Evolutionary conservation across 2,797 vertebrate genomes (phyloP).

Genomic region (Alca torda): DNA sequence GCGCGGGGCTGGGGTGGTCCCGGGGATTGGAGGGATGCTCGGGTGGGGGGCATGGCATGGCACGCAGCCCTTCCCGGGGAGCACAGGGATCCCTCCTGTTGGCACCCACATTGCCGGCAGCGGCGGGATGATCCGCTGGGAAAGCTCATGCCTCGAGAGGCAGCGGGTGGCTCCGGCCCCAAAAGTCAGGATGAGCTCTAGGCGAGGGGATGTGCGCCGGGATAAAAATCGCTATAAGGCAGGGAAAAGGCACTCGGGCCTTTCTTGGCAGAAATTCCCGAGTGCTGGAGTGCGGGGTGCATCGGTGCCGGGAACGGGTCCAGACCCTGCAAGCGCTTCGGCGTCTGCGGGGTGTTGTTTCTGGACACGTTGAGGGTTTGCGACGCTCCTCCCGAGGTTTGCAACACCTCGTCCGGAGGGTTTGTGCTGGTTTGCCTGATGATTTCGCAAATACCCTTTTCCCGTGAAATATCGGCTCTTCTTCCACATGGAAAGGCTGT

Average conservation of each 20-base stretch:
- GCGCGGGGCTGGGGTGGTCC: neutral
- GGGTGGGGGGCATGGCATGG: accelerated
- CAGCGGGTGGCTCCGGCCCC: neutral
- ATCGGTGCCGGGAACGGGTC: neutral
- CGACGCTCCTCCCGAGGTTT: neutral
- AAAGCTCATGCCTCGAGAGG: too few species aligned
- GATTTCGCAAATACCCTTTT: neutral
- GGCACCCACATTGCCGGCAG: accelerated
- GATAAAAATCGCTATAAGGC: neutral
- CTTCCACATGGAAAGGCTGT: neutral
- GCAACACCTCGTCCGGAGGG: accelerated
- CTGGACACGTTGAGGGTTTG: neutral
- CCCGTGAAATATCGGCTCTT: neutral
- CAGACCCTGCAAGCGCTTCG: accelerated
- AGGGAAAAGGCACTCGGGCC: neutral
- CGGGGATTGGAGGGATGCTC: neutral
- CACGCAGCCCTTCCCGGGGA: neutral
- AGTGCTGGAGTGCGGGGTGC: neutral
- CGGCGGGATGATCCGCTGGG: neutral
- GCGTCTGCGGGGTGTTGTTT: accelerated
- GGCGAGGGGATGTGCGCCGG: accelerated
- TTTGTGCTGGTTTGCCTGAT: neutral
- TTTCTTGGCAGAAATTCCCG: too few species aligned
- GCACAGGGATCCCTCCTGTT: neutral
- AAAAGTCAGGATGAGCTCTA: neutral